Evolutionary conservation across 2,888 invertebrate genomes (phyloP).

Genomic region (Anthoptus insignis): DNA sequence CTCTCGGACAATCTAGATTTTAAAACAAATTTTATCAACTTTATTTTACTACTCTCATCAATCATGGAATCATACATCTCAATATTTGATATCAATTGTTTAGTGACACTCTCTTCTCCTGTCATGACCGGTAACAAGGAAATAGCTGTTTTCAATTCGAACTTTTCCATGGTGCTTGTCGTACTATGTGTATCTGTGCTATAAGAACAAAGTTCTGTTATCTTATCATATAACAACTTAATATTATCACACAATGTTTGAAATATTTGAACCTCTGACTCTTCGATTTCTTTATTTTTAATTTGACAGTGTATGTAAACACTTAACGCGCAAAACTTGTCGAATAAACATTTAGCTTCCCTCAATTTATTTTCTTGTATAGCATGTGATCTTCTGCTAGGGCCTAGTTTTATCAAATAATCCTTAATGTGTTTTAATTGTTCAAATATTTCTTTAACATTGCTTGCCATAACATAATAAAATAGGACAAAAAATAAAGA

Average conservation of each 20-base stretch:
- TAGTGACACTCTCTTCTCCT: slow-evolving; percentile 31
- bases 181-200: not conserved
- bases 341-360: not conserved
- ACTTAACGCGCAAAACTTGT: not conserved
- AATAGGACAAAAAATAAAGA: not conserved
- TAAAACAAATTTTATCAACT: slow-evolving; percentile 2
- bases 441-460: not conserved
- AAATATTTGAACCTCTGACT: not conserved
- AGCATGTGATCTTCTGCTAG: not conserved
- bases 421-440: not conserved
- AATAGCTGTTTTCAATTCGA: slow-evolving; percentile 41
- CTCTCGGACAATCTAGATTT: slow-evolving; percentile 3
- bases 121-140: slow-evolving; percentile 37
- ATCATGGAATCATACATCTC: slow-evolving; percentile 1
- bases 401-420: not conserved
- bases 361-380: not conserved
- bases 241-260: not conserved
- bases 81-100: slow-evolving; percentile 37
- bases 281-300: not conserved
- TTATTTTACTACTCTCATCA: not conserved
- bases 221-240: not conserved
- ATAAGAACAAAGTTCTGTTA: not conserved
- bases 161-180: slow-evolving; percentile 9
- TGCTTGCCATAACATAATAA: slow-evolving; percentile 50
- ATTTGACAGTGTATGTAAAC: not conserved